Percentiles rank a stretch among this genome's conserved stretches.
Conservation (phyloP, 1,140 invertebrate genomes). For the Caenorhabditis inopinata region DNA sequence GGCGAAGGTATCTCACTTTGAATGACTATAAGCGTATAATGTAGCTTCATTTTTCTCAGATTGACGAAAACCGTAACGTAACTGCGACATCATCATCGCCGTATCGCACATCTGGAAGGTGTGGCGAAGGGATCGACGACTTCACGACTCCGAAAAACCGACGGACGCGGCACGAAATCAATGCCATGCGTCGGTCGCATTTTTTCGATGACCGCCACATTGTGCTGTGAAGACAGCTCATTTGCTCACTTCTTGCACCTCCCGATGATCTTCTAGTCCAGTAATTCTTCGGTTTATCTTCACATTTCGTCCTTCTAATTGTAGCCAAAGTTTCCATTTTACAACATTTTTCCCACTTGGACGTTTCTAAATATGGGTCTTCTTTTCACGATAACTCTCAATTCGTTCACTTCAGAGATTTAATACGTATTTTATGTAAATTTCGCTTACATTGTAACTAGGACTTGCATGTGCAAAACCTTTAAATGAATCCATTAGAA, state of each 20-base stretch:
- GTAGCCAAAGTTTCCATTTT: background rate
- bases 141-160: constrained; percentile 17
- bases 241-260: background rate
- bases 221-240: background rate
- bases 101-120: background rate
- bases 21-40: too few relatives aligned
- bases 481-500: background rate
- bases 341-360: too few relatives aligned
- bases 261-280: background rate
- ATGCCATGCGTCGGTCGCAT: constrained; percentile 11
- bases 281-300: background rate
- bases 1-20: too few relatives aligned
- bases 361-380: background rate
- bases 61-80: background rate
- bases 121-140: background rate
- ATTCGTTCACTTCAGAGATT: too few relatives aligned
- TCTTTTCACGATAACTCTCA: too few relatives aligned
- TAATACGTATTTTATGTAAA: too few relatives aligned
- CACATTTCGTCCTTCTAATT: background rate
- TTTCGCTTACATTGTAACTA: too few relatives aligned
- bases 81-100: background rate
- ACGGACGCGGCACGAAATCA: constrained; percentile 11
- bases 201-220: constrained; percentile 16
- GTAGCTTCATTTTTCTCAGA: background rate
- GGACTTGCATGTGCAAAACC: background rate